Conservation (phyloP, 2,113 vertebrate species). For the Neoarius graeffei region DNA sequence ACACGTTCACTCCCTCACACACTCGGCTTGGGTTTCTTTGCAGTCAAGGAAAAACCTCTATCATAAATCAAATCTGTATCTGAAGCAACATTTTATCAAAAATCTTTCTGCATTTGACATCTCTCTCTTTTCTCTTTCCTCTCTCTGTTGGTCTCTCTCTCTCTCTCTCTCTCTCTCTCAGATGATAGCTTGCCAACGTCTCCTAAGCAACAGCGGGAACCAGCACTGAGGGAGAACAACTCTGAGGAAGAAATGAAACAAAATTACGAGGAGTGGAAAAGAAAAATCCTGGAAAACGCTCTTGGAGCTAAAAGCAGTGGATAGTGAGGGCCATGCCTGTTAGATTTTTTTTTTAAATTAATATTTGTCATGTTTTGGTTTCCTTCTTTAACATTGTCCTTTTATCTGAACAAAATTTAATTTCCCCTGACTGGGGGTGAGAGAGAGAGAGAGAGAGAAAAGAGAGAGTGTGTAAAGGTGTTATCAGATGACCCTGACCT, state of each 20-base stretch:
- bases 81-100: neutral
- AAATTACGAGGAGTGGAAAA: slow-evolving; percentile 88
- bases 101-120: neutral
- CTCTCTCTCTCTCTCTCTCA: slow-evolving; percentile 26
- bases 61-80: neutral
- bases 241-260: slow-evolving; percentile 61
- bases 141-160: neutral
- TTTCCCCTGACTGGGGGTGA: neutral
- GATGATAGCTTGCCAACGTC: slow-evolving; percentile 63
- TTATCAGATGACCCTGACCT: neutral
- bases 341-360: neutral
- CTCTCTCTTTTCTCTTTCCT: neutral
- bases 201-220: slow-evolving; percentile 61
- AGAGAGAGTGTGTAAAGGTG: no score
- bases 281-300: slow-evolving; percentile 83
- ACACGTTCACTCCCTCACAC: neutral
- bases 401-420: neutral
- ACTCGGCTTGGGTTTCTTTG: neutral
- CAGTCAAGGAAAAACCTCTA: neutral
- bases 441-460: no score
- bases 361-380: neutral
- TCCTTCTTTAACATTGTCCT: neutral
- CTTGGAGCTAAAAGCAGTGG: slow-evolving; percentile 62
- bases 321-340: neutral
- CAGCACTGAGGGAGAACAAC: slow-evolving; percentile 57